These are phyloP conservation scores for Jordanella pulchra DNA, from an alignment of 2,797 vertebrate species.

Conservation along the genomic window DNA sequence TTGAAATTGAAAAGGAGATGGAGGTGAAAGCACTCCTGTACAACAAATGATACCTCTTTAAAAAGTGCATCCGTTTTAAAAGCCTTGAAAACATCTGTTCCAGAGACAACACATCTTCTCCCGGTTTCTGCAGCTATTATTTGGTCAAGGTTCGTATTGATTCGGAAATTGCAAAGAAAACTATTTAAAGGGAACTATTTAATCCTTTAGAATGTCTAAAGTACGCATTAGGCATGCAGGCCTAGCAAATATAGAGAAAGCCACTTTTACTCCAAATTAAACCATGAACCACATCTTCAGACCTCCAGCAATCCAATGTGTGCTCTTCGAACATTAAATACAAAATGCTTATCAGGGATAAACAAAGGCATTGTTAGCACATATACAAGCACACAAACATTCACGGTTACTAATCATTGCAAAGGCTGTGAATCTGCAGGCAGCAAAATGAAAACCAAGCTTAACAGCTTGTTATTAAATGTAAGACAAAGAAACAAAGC, in stretches of 20 bases:
- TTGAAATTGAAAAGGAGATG: slow-evolving; percentile 20
- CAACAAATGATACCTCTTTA: slow-evolving; percentile 8
- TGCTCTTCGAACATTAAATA: slow-evolving; percentile 13
- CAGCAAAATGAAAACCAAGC: slow-evolving; percentile 30
- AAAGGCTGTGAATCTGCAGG: slow-evolving; percentile 21
- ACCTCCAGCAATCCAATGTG: slow-evolving; percentile 16
- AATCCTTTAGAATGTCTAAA: slow-evolving; percentile 10
- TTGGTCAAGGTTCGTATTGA: slow-evolving; percentile 24
- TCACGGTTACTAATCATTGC: slow-evolving; percentile 31
- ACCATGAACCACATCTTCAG: not conserved
- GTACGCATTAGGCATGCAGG: not conserved
- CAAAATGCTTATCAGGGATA: slow-evolving; percentile 15
- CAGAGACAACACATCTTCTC: slow-evolving; percentile 9
- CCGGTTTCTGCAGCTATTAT: slow-evolving; percentile 25
- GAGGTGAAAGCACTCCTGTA: slow-evolving; percentile 26
- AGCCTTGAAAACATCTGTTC: slow-evolving; percentile 7
- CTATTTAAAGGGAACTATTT: slow-evolving; percentile 23
- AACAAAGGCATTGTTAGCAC: slow-evolving; percentile 19
- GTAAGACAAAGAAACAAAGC: slow-evolving; percentile 50
- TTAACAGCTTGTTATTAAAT: slow-evolving; percentile 43
- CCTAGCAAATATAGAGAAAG: slow-evolving; percentile 20
- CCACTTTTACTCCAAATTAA: slow-evolving; percentile 13
- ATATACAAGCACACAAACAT: slow-evolving; percentile 14
- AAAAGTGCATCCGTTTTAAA: slow-evolving; percentile 4
- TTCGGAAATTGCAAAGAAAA: slow-evolving; percentile 30